A percentile compares a stretch with the other conserved stretches of the same genome.
These are phyloP conservation scores for Mormyrops boulengeri DNA, from an alignment of 2,797 vertebrate genomes.

Conservation along the genomic window DNA sequence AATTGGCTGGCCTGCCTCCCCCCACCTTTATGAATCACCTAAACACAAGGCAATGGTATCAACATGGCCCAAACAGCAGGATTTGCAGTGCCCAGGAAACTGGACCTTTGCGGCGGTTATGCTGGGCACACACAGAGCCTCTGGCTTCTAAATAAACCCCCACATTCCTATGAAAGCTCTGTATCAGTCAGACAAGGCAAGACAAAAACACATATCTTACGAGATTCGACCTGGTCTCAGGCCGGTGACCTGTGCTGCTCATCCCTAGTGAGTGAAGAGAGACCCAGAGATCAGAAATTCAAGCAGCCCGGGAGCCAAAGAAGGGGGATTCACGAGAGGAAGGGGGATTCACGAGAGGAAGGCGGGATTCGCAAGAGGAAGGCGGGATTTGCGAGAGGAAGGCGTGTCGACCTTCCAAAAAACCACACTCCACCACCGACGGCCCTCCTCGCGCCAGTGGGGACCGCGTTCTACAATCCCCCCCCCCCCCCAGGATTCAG, in stretches of 20 bases:
- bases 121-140: neutral
- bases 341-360: too few species aligned
- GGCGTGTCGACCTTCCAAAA: neutral
- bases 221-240: neutral
- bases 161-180: neutral
- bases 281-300: neutral
- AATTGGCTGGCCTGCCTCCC: neutral
- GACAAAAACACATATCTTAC: neutral
- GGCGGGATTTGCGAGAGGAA: too few species aligned
- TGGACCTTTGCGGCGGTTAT: neutral
- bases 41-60: neutral
- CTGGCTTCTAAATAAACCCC: neutral
- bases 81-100: neutral
- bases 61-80: neutral
- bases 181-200: neutral
- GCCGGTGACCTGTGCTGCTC: neutral
- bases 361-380: too few species aligned
- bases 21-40: neutral
- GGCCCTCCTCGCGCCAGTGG: neutral
- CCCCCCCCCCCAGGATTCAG: neutral
- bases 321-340: neutral
- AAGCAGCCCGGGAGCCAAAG: neutral
- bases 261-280: neutral
- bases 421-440: neutral
- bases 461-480: neutral